Base-by-base conservation (phyloP, 2,888 invertebrate species). In the Zhuqinia jingwanae region DNA sequence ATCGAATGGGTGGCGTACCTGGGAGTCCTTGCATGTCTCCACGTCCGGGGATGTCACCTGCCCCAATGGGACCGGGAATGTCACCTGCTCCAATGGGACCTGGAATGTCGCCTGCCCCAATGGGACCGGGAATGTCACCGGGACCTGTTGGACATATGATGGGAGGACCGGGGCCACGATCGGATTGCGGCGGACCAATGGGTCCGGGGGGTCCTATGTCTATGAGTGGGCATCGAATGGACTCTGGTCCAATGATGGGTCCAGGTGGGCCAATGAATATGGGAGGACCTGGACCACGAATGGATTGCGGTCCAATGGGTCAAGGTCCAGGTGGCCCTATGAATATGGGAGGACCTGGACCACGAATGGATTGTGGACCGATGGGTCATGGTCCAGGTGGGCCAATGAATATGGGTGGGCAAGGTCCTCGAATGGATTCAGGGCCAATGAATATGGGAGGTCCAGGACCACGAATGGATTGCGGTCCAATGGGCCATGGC, bases 341-440 rank as follows among this genome's bases (percentile, higher is more conserved):
- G 15, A 76, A 63, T 92, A 60, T 50, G 13, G 87, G 88, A 42
- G 83, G 78, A n/a, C 22, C 25, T 22, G 83, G 78, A n/a, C 22
- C 25, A 27, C 56, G 50, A 17, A 73, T 75, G 65, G 65, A 36
- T 36, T 36, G 65, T 15, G 70, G 79, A 36, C 87, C 87, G 8
- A 65, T 63, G 63, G 88, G 88, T 0, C 85, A 75, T 60, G 85
- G 85, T 0, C 60, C 79, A 25, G 79, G 78, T 1, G 45, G 50
- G 42, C 68, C 45, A 10, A 70, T 73, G 70, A n/a, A 82, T 13
- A 79, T 92, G 95, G 91, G 93, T 94, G 92, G 15, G 92, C 91
- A 92, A 17, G 80, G 58, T 30, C 81, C 73, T 17, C 17, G 22
- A 20, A 50, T 20, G 13, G 73, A 56, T 45, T 17, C 73, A 42